Evolutionary conservation across 2,797 vertebrate genomes (phyloP), one percentile per base, ranked within the genome.

Genomic region (Crocidura indochinensis): DNA sequence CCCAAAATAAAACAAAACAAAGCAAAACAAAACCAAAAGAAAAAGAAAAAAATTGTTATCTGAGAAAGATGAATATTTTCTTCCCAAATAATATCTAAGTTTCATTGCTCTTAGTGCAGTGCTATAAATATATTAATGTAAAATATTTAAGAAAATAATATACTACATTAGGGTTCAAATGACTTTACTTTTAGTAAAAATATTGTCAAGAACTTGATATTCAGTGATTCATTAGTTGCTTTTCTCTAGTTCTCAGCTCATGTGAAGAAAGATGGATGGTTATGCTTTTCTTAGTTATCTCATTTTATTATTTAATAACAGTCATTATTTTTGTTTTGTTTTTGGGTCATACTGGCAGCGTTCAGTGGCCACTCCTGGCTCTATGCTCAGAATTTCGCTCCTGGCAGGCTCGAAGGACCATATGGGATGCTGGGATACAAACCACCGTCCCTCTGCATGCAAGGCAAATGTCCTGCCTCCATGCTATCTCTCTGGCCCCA

Each of bases 261-360:
- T 12, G 31, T 19, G 17, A 44, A 19, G 87, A 79, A 51, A 2
- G 11, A 64, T 83, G 14, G 79, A 29, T 29, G 27, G 1, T 71
- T 90, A 78, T 67, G 44, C 44, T 81, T 53, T 85, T 51, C 31
- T 31, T 69, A 51, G 19, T 15, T 47, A 26, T 88, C 20, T 82
- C 24, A 73, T 81, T 88, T 68, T 29, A 31, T 88, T 24, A 71
- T 74, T 90, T 83, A 47, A 60, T 27, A 86, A 62, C 14, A n/a
- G 0, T 67, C 24, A 60, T 60, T 65, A 65, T 8, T 8, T 65
- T 65, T n/a, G n/a, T n/a, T n/a, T n/a, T n/a, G n/a, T n/a, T n/a
- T n/a, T n/a, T n/a, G n/a, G n/a, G n/a, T n/a, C n/a, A n/a, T n/a
- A n/a, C n/a, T n/a, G n/a, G n/a, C n/a, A n/a, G n/a, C n/a, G n/a